Conservation (phyloP, 1,140 invertebrate genomes). For the Sarcophaga peregrina region DNA sequence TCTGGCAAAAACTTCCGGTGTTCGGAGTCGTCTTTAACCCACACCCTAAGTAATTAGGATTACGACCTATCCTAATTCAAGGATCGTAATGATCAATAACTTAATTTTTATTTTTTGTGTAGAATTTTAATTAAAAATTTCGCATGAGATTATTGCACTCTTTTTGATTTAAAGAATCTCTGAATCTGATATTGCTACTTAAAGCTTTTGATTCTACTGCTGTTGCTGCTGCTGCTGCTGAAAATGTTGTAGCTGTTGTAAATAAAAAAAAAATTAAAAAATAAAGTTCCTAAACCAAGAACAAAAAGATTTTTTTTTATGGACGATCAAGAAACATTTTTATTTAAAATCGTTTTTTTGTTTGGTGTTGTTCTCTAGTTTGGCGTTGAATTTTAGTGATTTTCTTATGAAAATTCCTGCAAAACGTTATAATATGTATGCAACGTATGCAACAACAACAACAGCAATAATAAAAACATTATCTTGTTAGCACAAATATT, state of each 20-base stretch:
- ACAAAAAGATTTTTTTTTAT: slow-evolving; percentile 3
- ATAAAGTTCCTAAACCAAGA: neutral
- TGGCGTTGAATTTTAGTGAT: neutral
- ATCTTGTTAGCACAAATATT: slow-evolving; percentile 65
- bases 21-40: too few species aligned
- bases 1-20: too few species aligned
- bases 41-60: too few species aligned
- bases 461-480: slow-evolving; percentile 29
- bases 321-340: slow-evolving; percentile 36
- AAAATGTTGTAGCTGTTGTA: slow-evolving; percentile 11
- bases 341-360: slow-evolving; percentile 29
- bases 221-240: slow-evolving; percentile 1
- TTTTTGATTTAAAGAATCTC: too few species aligned
- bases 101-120: too few species aligned
- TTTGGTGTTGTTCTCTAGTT: neutral
- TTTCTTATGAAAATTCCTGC: neutral
- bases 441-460: neutral
- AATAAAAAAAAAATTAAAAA: neutral
- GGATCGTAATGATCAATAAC: too few species aligned
- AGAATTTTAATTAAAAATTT: too few species aligned
- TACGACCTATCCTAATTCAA: too few species aligned
- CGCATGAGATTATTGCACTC: too few species aligned
- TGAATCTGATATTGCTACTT: slow-evolving; percentile 18
- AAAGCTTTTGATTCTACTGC: slow-evolving; percentile 12
- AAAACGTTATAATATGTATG: neutral